Conservation (phyloP, 2,888 invertebrate species). For the Tenthredo amoena region DNA sequence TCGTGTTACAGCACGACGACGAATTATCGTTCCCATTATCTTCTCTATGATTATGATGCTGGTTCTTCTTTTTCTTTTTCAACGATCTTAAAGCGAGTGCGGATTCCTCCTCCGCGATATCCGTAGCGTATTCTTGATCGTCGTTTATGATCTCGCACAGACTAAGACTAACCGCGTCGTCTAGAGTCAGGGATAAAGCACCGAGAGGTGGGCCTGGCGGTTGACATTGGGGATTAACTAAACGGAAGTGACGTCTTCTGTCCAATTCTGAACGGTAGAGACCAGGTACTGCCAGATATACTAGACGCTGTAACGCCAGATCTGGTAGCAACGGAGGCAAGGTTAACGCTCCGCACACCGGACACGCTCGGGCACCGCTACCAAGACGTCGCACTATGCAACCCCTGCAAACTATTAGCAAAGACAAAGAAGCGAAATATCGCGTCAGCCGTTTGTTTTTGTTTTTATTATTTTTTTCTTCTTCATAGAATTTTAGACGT, state of each 20-base stretch:
- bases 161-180: conserved; percentile 72
- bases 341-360: conserved; percentile 68
- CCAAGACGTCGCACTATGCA: conserved; percentile 71
- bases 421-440: not conserved
- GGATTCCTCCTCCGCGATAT: not conserved
- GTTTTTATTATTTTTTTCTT: not conserved
- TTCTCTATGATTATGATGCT: conserved; percentile 4
- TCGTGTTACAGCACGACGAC: conserved; percentile 45
- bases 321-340: conserved; percentile 68
- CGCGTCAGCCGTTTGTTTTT: conserved; percentile 14
- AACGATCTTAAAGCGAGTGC: not conserved
- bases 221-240: conserved; percentile 71
- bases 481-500: not conserved
- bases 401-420: conserved; percentile 71
- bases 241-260: conserved; percentile 69
- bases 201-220: conserved; percentile 66
- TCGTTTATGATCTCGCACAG: conserved; percentile 63
- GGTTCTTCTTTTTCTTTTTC: not conserved
- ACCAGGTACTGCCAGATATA: conserved; percentile 73
- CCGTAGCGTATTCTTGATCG: not conserved
- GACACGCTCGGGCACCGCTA: conserved; percentile 70
- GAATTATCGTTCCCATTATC: conserved; percentile 16
- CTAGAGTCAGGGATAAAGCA: conserved; percentile 69
- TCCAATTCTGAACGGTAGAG: conserved; percentile 72
- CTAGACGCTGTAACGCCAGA: conserved; percentile 68